Conservation (phyloP, 2,113 vertebrate species). For the Panthera leo region DNA sequence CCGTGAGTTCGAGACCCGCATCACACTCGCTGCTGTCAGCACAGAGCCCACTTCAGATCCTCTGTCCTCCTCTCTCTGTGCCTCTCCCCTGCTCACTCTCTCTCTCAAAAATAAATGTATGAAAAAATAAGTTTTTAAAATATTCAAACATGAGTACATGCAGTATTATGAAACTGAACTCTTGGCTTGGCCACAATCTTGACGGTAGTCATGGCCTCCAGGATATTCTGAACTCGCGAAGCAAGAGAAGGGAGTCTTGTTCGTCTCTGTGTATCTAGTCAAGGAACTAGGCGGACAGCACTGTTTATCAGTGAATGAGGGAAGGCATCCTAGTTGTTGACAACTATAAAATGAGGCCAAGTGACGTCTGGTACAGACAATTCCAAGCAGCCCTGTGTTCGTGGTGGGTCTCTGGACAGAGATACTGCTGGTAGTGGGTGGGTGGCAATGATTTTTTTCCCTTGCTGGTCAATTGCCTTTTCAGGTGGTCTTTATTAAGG, state of each 20-base stretch:
- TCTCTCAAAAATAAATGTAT: no score
- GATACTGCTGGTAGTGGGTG: not conserved
- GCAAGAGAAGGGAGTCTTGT: not conserved
- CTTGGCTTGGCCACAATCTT: not conserved
- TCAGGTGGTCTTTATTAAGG: slow-evolving; percentile 77
- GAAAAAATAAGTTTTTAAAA: not conserved
- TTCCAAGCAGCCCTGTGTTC: not conserved
- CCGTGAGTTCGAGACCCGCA: no score
- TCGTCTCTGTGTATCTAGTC: not conserved
- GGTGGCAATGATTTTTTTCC: slow-evolving; percentile 31
- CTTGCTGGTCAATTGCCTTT: slow-evolving; percentile 70
- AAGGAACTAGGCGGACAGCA: not conserved
- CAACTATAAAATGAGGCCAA: not conserved
- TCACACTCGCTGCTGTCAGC: no score
- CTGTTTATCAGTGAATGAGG: not conserved
- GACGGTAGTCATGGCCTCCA: not conserved
- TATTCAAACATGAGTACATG: not conserved
- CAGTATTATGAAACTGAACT: not conserved
- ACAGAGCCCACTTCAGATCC: no score
- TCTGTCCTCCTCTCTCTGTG: no score
- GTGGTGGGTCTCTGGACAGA: not conserved
- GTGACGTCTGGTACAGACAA: not conserved
- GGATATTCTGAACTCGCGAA: not conserved
- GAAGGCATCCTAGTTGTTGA: not conserved
- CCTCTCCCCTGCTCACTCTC: no score